phyloP scores from a whole-genome alignment of 2,113 vertebrate genomes.

The Columba livia region DNA sequence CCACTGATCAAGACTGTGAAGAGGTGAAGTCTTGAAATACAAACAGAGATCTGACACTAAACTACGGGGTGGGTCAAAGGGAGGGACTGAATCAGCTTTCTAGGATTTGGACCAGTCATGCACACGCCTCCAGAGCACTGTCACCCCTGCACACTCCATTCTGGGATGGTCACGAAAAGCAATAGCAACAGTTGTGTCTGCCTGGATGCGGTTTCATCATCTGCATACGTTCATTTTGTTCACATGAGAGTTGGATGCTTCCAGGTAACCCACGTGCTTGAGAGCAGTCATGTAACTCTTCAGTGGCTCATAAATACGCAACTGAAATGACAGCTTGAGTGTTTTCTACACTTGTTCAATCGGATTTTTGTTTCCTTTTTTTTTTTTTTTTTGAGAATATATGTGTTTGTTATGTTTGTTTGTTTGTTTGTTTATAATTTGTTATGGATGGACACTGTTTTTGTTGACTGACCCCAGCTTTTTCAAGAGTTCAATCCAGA shows the following conservation, averaged over 20 bases:
- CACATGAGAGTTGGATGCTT: constrained; percentile 35
- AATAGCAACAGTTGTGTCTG: constrained; percentile 75
- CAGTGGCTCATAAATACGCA: constrained; percentile 40
- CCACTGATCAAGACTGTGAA: constrained; percentile 85
- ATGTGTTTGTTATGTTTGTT: neutral
- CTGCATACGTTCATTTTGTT: constrained; percentile 14
- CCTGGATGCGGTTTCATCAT: constrained; percentile 62
- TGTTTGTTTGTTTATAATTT: constrained; percentile 35
- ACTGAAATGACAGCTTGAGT: constrained; percentile 42
- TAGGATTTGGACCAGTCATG: constrained; percentile 52
- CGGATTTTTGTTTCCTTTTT: neutral
- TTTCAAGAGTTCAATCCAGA: constrained; percentile 23
- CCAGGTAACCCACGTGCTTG: constrained; percentile 11
- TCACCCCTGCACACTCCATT: constrained; percentile 60
- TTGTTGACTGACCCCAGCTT: constrained; percentile 42
- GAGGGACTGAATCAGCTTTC: constrained; percentile 39
- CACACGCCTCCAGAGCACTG: constrained; percentile 64
- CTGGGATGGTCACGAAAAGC: constrained; percentile 71
- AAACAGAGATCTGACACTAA: neutral
- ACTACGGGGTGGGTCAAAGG: constrained; percentile 33
- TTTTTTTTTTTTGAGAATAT: neutral
- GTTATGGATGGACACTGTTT: neutral
- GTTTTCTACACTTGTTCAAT: constrained; percentile 46
- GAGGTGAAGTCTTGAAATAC: constrained; percentile 86
- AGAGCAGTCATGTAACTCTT: constrained; percentile 28